Evolutionary conservation across 1,140 invertebrate genomes (phyloP).

Genomic region (Plutomurus gul): DNA sequence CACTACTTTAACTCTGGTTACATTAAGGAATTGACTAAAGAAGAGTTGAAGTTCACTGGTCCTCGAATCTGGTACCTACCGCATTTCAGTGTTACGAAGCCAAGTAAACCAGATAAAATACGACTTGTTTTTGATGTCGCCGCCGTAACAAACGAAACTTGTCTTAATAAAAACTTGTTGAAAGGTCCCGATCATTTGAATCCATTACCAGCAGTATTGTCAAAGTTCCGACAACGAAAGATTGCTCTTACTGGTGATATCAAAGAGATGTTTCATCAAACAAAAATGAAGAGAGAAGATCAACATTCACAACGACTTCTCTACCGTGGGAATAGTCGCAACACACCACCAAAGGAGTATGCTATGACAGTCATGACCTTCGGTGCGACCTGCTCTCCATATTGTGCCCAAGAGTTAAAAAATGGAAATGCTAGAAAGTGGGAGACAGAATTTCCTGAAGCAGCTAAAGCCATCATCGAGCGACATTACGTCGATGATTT

Average conservation of each 20-base stretch:
- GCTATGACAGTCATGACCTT: slow-evolving; percentile 50
- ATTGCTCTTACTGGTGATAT: neutral
- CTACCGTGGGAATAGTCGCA: slow-evolving; percentile 40
- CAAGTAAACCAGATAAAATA: slow-evolving; percentile 41
- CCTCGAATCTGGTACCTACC: slow-evolving; percentile 41
- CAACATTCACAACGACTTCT: slow-evolving; percentile 47
- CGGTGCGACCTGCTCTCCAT: slow-evolving; percentile 48
- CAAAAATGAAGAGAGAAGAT: slow-evolving; percentile 38
- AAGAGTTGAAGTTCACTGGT: neutral
- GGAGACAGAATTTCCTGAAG: slow-evolving; percentile 15
- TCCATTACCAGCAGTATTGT: slow-evolving; percentile 25
- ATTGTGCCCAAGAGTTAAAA: slow-evolving; percentile 39
- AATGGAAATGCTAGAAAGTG: neutral
- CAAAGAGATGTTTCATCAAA: neutral
- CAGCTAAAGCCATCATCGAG: neutral
- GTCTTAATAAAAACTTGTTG: slow-evolving; percentile 33
- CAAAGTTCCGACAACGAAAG: slow-evolving; percentile 36
- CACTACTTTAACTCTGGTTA: slow-evolving; percentile 25
- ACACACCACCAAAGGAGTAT: slow-evolving; percentile 24
- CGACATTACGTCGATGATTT: slow-evolving; percentile 47
- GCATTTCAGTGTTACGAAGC: slow-evolving; percentile 44
- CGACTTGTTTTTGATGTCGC: slow-evolving; percentile 51
- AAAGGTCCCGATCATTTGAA: slow-evolving; percentile 41
- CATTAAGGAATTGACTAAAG: neutral
- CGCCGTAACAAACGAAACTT: slow-evolving; percentile 8